Evolutionary conservation across 1,140 invertebrate species (phyloP), one percentile per base, ranked within the genome.

Genomic region (Brachionus koreanus): DNA sequence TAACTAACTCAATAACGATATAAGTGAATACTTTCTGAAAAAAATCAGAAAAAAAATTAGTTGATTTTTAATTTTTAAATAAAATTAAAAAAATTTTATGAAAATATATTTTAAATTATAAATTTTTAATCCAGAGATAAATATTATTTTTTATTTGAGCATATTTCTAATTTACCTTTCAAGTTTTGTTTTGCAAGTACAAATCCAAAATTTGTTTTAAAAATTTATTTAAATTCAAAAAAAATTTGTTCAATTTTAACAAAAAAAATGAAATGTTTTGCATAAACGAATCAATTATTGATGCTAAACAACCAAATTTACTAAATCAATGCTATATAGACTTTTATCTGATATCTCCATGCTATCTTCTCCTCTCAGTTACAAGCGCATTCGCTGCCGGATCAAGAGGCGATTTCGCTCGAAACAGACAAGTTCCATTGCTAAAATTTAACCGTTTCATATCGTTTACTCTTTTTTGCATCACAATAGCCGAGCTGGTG

Each of bases 251-350:
- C 9, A 49, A n/a, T 49, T 49, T 63, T 25, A 6, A 9, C 19
- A 65, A 65, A 65, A 39, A 37, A 37, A 69, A 69, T 69, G 35
- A n/a, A 23, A 74, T 74, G 69, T 74, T 74, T 74, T 74, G 69
- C 16, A 9, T 74, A 46, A 74, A 74, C 42, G 69, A 46, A 46
- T 74, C 69, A 46, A 25, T 74, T 12, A 74, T 46, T 9, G 19
- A 46, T 74, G n/a, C 37, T 23, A 46, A 13, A 39, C 9, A 46
- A 5, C 16, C 39, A 35, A 13, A 46, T 46, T 43, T 16, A 23
- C 19, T 74, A 39, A 46, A 74, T 16, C 39, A 74, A 46, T 74
- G 69, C 29, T 25, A 46, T 12, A n/a, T 74, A 25, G 25, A 46
- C 19, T 19, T 74, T 5, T 74, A 74, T 16, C n/a, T 74, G 2